Conservation (phyloP, 2,888 invertebrate genomes). For the Buathra laborator region DNA sequence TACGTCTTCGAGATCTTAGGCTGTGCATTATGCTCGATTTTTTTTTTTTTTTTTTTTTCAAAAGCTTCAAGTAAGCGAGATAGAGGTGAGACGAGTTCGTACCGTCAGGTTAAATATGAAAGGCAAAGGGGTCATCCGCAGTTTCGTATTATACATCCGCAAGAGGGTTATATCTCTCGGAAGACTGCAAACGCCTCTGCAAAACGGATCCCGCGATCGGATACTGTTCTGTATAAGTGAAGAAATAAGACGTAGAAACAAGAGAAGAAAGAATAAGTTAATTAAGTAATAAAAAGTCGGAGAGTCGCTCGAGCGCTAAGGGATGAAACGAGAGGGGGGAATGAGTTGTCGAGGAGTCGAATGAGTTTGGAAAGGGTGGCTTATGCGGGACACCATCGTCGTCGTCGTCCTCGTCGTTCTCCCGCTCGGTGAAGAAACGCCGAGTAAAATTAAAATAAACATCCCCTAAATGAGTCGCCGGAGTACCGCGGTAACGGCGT, state of each 20-base stretch:
- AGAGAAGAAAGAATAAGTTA: constrained; percentile 76
- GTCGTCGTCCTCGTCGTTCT: constrained; percentile 31
- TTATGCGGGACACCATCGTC: constrained; percentile 25
- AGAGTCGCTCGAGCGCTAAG: constrained; percentile 62
- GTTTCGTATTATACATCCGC: background rate
- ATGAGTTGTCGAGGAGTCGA: constrained; percentile 37
- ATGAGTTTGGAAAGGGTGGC: constrained; percentile 53
- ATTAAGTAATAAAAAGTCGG: constrained; percentile 84
- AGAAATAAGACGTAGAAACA: constrained; percentile 63
- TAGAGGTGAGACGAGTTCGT: constrained; percentile 19
- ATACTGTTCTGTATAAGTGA: constrained; percentile 54
- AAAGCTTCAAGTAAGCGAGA: constrained; percentile 35
- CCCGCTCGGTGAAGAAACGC: constrained; percentile 58
- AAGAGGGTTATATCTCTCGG: background rate
- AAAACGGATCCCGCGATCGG: constrained; percentile 1
- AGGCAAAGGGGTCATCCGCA: constrained; percentile 16
- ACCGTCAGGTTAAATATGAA: constrained; percentile 9
- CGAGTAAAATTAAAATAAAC: constrained; percentile 83
- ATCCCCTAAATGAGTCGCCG: constrained; percentile 83
- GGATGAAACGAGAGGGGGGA: constrained; percentile 8
- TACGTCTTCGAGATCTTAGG: background rate
- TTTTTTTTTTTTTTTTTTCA: constrained; percentile 8
- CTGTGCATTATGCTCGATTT: constrained; percentile 45
- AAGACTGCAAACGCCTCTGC: constrained; percentile 12
- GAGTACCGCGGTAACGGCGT: constrained; percentile 53